These are phyloP conservation scores for Tachypleus tridentatus DNA, from an alignment of 1,140 invertebrate genomes.

Conservation along the genomic window DNA sequence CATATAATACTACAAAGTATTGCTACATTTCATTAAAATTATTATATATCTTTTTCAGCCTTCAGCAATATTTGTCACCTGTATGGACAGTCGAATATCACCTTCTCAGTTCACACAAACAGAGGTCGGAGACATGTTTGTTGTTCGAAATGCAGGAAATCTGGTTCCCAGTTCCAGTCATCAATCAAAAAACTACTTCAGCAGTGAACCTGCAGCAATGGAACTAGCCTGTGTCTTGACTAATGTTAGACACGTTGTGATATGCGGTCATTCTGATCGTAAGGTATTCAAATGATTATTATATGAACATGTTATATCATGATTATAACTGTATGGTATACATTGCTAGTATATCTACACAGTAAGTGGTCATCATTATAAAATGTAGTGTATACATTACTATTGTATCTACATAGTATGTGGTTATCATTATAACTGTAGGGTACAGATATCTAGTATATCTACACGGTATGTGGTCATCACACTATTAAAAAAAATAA, in stretches of 20 bases:
- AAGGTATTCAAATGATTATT: slow-evolving; percentile 42
- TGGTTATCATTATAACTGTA: too few relatives aligned
- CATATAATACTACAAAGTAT: too few relatives aligned
- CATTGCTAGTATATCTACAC: too few relatives aligned
- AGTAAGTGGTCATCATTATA: too few relatives aligned
- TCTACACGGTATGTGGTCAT: too few relatives aligned
- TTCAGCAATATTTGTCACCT: slow-evolving; percentile 90
- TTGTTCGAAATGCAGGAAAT: slow-evolving; percentile 90
- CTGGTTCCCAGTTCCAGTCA: slow-evolving; percentile 78
- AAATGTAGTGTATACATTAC: too few relatives aligned
- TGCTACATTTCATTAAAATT: too few relatives aligned
- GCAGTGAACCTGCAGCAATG: slow-evolving; percentile 71
- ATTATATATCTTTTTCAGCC: slow-evolving; percentile 45
- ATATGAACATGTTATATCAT: too few relatives aligned
- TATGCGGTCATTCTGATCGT: slow-evolving; percentile 94
- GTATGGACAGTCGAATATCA: slow-evolving; percentile 94
- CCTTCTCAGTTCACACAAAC: slow-evolving; percentile 89
- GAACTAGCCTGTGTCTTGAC: slow-evolving; percentile 90
- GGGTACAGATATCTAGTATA: too few relatives aligned
- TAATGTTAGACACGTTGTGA: slow-evolving; percentile 81
- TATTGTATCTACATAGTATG: too few relatives aligned
- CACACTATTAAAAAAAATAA: too few relatives aligned
- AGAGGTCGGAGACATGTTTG: slow-evolving; percentile 93
- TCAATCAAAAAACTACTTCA: slow-evolving; percentile 56
- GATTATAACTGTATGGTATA: too few relatives aligned